Base-by-base conservation (phyloP, 2,113 vertebrate genomes). In the Nerophis lumbriciformis region DNA sequence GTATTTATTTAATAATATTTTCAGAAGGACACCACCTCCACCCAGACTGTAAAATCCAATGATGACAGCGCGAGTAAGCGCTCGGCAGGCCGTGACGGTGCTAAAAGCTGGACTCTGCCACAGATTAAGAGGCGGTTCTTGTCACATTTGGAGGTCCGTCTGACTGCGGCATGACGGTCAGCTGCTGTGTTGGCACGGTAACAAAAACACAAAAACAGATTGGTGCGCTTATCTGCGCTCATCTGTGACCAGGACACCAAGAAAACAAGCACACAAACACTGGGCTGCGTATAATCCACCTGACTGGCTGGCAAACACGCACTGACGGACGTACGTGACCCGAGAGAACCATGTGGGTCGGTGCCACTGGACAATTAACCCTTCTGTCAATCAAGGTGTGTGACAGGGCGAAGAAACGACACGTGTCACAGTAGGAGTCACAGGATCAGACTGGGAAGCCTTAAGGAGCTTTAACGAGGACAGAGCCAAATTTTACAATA, bases 241-340 rank as follows among this genome's bases (percentile, higher is more conserved):
- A 44, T 19, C 35, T 47, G 58, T 19, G 15, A 68, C 76, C 69
- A 75, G 74, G 73, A 72, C 60, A 77, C 73, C 44, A 52, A 53
- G 48, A 68, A 38, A 65, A 72, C 71, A 79, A 77, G 58, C 39
- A 73, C 51, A 58, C 39, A 38, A 37, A 21, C 49, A 6, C 6
- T 14, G 36, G 49, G 65, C 51, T 52, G n/a, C 21, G 5, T 68
- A 68, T 78, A 73, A 81, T 81, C 78, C 77, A 80, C 69, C 66
- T 74, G 75, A 72, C 63, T 48, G 19, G 72, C 8, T 7, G 36
- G 0, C 60, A 73, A 59, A 74, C 76, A 49, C 63, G 65, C 62
- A 19, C 62, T 15, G 70, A 76, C 53, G 36, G 75, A 72, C 71
- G 78, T 62, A 65, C 65, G 73, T 68, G 75, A 77, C 75, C 76